A percentile compares a stretch with the other conserved stretches of the same genome.
Conservation (phyloP, 2,797 vertebrate genomes). For the Megaceryle alcyon region DNA sequence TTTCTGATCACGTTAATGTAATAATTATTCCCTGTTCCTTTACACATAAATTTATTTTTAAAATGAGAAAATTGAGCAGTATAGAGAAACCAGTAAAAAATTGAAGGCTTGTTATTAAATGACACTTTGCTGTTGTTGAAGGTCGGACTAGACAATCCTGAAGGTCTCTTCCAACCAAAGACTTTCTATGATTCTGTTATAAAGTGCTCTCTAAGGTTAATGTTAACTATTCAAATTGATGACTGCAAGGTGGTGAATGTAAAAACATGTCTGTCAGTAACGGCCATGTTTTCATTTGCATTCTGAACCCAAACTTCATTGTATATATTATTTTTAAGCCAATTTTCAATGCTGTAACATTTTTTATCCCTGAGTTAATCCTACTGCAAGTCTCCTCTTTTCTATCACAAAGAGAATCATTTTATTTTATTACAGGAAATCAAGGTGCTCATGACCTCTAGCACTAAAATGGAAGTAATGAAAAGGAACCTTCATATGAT, state of each 20-base stretch:
- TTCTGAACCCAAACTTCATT: not conserved
- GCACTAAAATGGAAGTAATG: not conserved
- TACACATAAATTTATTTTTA: not conserved
- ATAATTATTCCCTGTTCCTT: not conserved
- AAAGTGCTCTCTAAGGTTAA: not conserved
- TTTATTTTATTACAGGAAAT: not conserved
- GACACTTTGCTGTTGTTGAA: not conserved
- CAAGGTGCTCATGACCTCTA: not conserved
- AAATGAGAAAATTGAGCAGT: not conserved
- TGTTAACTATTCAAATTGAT: not conserved
- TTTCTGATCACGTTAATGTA: not conserved
- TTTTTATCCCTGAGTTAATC: not conserved
- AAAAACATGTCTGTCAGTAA: not conserved
- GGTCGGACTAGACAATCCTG: too few species aligned
- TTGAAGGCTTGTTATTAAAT: not conserved
- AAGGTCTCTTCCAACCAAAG: too few species aligned
- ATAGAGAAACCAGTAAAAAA: not conserved
- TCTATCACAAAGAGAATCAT: not conserved
- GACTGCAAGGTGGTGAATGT: not conserved
- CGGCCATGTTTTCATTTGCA: not conserved
- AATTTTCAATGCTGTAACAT: not conserved
- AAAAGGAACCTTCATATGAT: not conserved
- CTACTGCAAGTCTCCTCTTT: not conserved
- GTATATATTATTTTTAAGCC: not conserved
- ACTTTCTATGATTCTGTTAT: not conserved